Evolutionary conservation across 2,113 vertebrate genomes (phyloP).

Genomic region (Lepus americanus): DNA sequence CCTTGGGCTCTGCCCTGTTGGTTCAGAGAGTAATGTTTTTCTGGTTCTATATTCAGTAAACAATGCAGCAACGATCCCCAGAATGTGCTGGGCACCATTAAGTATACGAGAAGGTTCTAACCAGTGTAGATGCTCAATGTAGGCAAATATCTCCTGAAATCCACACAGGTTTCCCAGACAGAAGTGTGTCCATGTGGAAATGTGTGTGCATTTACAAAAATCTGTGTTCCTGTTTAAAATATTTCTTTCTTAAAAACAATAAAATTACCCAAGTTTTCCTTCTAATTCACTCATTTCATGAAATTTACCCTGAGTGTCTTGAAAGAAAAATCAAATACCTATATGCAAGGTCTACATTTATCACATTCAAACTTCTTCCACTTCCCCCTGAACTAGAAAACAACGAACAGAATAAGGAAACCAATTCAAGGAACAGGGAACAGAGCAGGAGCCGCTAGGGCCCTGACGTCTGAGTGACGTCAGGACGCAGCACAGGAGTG

Average conservation of each 20-base stretch:
- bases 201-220: not conserved
- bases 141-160: slow-evolving; percentile 9
- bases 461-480: not conserved
- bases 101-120: not conserved
- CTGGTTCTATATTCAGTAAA: slow-evolving; percentile 54
- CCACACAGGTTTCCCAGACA: not conserved
- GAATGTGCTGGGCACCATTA: not conserved
- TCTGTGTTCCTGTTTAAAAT: not conserved
- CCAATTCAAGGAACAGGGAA: not conserved
- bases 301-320: not conserved
- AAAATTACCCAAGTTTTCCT: not conserved
- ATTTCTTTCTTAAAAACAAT: slow-evolving; percentile 30
- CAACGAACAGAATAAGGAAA: not conserved
- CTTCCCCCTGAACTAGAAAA: not conserved
- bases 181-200: slow-evolving; percentile 11
- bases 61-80: not conserved
- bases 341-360: not conserved
- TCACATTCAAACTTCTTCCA: not conserved
- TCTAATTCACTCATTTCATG: slow-evolving; percentile 34
- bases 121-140: not conserved
- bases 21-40: slow-evolving; percentile 58
- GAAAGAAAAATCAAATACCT: slow-evolving; percentile 49
- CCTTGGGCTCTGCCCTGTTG: not conserved
- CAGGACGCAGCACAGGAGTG: not conserved
- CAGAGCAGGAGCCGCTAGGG: not conserved